phyloP scores from a whole-genome alignment of 2,888 invertebrate species.

The Clistopyga incitator region DNA sequence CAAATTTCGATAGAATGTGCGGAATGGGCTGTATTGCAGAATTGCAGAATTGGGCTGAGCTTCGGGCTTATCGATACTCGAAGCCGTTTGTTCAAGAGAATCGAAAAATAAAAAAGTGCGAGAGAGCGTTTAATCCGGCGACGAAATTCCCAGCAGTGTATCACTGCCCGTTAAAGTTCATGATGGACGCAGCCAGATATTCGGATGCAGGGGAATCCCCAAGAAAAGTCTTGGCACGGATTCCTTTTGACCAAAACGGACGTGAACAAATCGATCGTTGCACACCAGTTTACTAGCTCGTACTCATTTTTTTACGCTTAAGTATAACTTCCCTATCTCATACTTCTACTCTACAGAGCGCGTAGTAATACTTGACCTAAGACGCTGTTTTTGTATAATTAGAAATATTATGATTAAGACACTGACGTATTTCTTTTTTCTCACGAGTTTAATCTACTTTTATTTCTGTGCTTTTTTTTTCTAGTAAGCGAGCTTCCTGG shows the following conservation, averaged over 20 bases:
- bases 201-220: slow-evolving; percentile 31
- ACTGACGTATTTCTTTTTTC: slow-evolving; percentile 62
- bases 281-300: slow-evolving; percentile 9
- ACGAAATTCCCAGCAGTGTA: too few relatives aligned
- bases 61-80: too few relatives aligned
- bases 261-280: slow-evolving; percentile 53
- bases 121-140: too few relatives aligned
- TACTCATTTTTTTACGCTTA: slow-evolving; percentile 4
- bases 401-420: slow-evolving; percentile 79
- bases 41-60: too few relatives aligned
- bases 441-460: slow-evolving; percentile 66
- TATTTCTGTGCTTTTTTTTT: slow-evolving; percentile 52
- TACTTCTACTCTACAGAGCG: background rate
- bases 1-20: too few relatives aligned
- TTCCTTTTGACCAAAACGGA: slow-evolving; percentile 39
- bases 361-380: background rate
- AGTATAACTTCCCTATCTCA: background rate
- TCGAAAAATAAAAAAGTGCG: too few relatives aligned
- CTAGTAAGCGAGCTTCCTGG: background rate
- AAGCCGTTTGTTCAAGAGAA: too few relatives aligned
- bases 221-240: slow-evolving; percentile 54
- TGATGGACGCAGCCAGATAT: slow-evolving; percentile 19
- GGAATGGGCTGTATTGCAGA: too few relatives aligned
- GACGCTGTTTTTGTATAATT: slow-evolving; percentile 70
- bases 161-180: too few relatives aligned